Evolutionary conservation across 2,888 invertebrate species (phyloP), one percentile per base, ranked within the genome.

Genomic region (Nebria brevicollis): DNA sequence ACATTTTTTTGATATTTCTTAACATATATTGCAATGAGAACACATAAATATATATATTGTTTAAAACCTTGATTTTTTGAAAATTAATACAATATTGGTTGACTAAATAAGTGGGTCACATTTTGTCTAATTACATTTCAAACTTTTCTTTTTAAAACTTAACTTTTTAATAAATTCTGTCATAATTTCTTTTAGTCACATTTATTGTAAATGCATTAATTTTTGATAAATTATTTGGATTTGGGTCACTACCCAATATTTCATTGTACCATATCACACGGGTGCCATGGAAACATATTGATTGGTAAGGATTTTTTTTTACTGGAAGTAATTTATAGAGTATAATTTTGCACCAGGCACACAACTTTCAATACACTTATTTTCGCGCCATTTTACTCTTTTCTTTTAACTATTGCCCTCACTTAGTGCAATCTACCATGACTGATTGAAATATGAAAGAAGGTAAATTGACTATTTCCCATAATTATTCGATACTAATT

Each of bases 101-200:
- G 75, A 68, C n/a, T 80, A 72, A 72, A 41, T 80, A 80, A 64
- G 54, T 80, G 80, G 80, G 80, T 80, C 80, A 75, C 72, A 79
- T 80, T 75, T 75, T 80, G 80, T 75, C 78, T 75, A 80, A 80
- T 80, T 80, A 75, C 75, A 70, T 80, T 80, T 80, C 13, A 34
- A 11, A 70, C 25, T 70, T 70, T 70, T 70, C 70, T 25, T 26
- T 34, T 42, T 34, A 11, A n/a, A 41, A 15, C 42, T 42, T 26
- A 26, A 64, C 10, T 75, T 68, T 68, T 68, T 68, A 68, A 75
- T 75, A 20, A 75, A 20, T 54, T 64, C 8, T 11, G 54, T 73
- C n/a, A 13, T n/a, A 73, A 26, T 73, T 73, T 42, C 43, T 41
- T 43, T 73, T 41, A 42, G 26, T 43, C 20, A 43, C 10, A 42